Conservation (phyloP, 2,797 vertebrate species). For the Buceros bicornis region DNA sequence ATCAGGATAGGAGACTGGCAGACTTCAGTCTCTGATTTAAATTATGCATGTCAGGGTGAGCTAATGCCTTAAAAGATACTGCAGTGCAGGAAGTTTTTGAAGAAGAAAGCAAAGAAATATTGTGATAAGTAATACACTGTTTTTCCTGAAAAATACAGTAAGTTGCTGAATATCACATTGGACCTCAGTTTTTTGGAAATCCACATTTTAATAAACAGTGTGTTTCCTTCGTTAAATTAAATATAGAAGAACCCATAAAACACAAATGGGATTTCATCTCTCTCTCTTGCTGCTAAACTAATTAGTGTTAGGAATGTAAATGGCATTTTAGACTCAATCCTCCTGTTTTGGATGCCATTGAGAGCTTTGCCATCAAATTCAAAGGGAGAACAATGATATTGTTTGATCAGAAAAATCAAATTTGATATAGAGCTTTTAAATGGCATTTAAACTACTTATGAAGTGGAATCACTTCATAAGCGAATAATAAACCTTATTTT, state of each 20-base stretch:
- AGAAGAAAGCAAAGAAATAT: neutral
- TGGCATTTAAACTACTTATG: slow-evolving; percentile 19
- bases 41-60: neutral
- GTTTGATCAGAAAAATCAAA: neutral
- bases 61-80: neutral
- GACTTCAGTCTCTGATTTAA: neutral
- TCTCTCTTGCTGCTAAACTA: neutral
- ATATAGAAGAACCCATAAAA: neutral
- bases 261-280: neutral
- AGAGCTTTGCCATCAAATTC: slow-evolving; percentile 23
- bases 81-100: slow-evolving; percentile 2
- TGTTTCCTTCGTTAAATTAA: neutral
- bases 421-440: neutral
- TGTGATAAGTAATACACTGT: rapidly evolving
- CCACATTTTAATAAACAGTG: neutral
- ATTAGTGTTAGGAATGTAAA: neutral
- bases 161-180: neutral
- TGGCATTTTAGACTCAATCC: neutral
- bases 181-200: neutral
- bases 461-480: slow-evolving; percentile 5
- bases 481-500: neutral
- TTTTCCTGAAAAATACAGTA: neutral
- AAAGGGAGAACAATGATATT: neutral
- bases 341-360: neutral
- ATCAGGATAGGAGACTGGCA: neutral